Conservation (phyloP, 1,140 invertebrate genomes). For the Saxidomus purpurata region DNA sequence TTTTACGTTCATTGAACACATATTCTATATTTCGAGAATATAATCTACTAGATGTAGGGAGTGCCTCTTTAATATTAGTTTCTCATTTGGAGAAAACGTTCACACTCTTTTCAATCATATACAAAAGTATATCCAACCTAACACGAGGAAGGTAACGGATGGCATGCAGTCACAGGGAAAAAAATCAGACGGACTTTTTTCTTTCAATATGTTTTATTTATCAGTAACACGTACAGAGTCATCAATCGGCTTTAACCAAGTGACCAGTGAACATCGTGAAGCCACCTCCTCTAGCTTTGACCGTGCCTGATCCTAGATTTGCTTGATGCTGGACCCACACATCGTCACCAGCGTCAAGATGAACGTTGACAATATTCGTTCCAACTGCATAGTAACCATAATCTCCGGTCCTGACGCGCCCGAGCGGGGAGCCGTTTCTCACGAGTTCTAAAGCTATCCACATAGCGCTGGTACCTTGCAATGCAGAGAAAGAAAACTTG, state of each 20-base stretch:
- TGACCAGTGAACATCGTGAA: conserved; percentile 58
- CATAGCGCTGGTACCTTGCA: conserved; percentile 46
- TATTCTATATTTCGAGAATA: no score
- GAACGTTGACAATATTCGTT: conserved; percentile 49
- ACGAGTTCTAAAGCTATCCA: conserved; percentile 48
- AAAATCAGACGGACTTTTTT: no score
- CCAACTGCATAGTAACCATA: conserved; percentile 46
- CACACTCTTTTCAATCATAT: no score
- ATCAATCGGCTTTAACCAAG: conserved; percentile 40
- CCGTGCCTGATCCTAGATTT: neutral
- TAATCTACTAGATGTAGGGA: no score
- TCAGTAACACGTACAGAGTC: no score
- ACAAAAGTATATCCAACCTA: no score
- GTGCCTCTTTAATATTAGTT: no score
- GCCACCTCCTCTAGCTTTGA: conserved; percentile 9
- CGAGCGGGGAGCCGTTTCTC: conserved; percentile 31
- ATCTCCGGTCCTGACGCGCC: conserved; percentile 43
- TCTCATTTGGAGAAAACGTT: no score
- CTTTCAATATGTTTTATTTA: no score
- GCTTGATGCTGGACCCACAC: conserved; percentile 52
- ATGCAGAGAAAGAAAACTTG: conserved; percentile 52
- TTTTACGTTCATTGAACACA: no score
- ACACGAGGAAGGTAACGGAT: no score
- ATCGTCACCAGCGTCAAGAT: conserved; percentile 48
- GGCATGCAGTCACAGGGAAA: no score